A percentile compares a stretch with the other conserved stretches of the same genome.
phyloP scores from a whole-genome alignment of 2,888 invertebrate genomes.

The Peribatodes rhomboidaria region DNA sequence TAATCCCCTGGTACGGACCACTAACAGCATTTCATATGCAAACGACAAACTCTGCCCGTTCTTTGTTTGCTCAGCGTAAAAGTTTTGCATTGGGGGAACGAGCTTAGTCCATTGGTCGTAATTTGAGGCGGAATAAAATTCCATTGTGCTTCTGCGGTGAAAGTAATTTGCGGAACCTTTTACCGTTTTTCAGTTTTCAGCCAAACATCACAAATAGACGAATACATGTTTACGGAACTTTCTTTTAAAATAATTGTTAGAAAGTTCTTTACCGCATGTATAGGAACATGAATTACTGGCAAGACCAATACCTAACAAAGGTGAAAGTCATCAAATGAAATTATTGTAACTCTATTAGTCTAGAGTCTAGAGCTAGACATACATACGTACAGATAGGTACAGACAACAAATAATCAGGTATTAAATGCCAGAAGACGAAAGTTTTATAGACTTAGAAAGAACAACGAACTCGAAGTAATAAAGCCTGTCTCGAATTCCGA shows the following conservation, averaged over 20 bases:
- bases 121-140: slow-evolving; percentile 56
- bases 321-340: background rate
- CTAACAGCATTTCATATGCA: slow-evolving; percentile 72
- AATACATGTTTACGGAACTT: background rate
- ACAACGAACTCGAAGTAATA: slow-evolving; percentile 9
- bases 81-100: slow-evolving; percentile 62
- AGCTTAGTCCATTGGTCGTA: slow-evolving; percentile 58
- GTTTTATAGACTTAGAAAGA: slow-evolving; percentile 24
- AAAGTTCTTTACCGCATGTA: background rate
- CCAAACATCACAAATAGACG: background rate
- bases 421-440: background rate
- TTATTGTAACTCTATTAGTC: background rate
- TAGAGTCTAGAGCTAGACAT: background rate
- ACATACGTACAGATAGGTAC: background rate
- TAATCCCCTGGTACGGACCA: slow-evolving; percentile 59
- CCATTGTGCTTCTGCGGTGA: slow-evolving; percentile 37
- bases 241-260: background rate
- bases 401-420: background rate
- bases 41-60: slow-evolving; percentile 62
- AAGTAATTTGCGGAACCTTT: slow-evolving; percentile 18
- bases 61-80: slow-evolving; percentile 66
- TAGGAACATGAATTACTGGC: background rate
- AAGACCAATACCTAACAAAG: background rate
- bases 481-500: slow-evolving; percentile 5
- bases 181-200: background rate